Evolutionary conservation across 2,888 invertebrate genomes (phyloP), one percentile per base, ranked within the genome.

Genomic region (Subacronicta megacephala): DNA sequence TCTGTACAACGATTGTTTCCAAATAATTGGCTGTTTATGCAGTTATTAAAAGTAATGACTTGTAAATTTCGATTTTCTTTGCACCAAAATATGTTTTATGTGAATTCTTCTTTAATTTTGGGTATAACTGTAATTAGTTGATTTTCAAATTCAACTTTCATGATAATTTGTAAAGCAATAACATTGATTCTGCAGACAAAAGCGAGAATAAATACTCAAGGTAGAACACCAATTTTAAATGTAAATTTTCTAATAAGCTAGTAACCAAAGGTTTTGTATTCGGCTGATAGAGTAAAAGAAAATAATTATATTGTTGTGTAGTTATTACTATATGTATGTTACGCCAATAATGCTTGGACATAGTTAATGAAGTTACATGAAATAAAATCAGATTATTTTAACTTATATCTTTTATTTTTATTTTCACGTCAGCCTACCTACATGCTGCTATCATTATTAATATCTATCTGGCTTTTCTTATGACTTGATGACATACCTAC

Each of bases 221-320:
- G 62, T 73, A 78, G 56, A 68, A 84, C 79, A 85, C 80, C 81
- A 84, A 87, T 79, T 62, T 77, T 74, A 77, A 78, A 81, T 78
- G 82, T 70, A 83, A 82, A 83, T 81, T 80, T 76, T 80, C 57
- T 79, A 79, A 73, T 89, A 90, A 92, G 93, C 93, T 94, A 93
- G 89, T 85, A 88, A 94, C 93, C 93, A 94, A 94, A 94, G 93
- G 90, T 90, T 83, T 90, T 90, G 80, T 92, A 90, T 90, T 89
- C 83, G 90, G 90, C 89, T 87, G 87, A 89, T 88, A 87, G 84
- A 82, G 65, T 81, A 72, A 74, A 76, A 69, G 60, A 63, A 70
- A 60, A 69, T 65, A 66, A 77, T 70, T 82, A 80, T 78, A 82
- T 87, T 89, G 88, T 92, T 90, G 88, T 90, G 79, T 90, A 89